Base-by-base conservation (phyloP, 2,113 vertebrate species). In the Oostethus manadensis region DNA sequence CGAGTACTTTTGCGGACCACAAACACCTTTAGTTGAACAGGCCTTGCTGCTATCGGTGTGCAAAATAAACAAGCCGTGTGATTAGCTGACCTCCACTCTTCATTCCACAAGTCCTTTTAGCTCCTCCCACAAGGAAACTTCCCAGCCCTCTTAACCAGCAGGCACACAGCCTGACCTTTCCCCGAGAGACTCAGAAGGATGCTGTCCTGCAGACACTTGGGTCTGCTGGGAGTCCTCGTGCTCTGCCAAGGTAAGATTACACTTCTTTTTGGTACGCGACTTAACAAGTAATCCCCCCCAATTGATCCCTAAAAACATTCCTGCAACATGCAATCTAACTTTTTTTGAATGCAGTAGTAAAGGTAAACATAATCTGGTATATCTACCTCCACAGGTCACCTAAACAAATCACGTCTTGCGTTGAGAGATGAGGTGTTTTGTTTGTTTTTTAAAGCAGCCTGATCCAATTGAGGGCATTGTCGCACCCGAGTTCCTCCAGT, bases 361-460 rank as follows among this genome's bases (percentile, higher is more conserved):
- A 50, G 48, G 49, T 20, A 13, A 21, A 13, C 11, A 4, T 6
- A 23, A 1, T 29, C 23, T 29, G 1, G 54, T 51, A 21, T 57
- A 20, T 58, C 15, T 62, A 17, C 21, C 50, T 21, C 16, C 38
- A 15, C 43, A 58, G 57, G 61, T 56, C 43, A 63, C 23, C 70
- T 64, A 35, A 58, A 48, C 57, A 49, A 77, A 68, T 64, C 62
- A 50, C 49, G 56, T 66, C 33, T 55, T 45, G 58, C 18, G 60
- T 18, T n/a, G 20, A 35, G 29, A 50, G 64, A 13, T 43, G 80
- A 76, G 81, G 74, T 60, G 78, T 83, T 84, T n/a, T n/a, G n/a
- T n/a, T n/a, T n/a, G n/a, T n/a, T n/a, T 66, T 87, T 86, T 85
- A 84, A 86, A 89, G 88, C 80, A 66, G 71, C 17, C 40, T 90